These are phyloP conservation scores for Ptychadena robeensis DNA, from an alignment of 2,797 vertebrate species.

Conservation along the genomic window DNA sequence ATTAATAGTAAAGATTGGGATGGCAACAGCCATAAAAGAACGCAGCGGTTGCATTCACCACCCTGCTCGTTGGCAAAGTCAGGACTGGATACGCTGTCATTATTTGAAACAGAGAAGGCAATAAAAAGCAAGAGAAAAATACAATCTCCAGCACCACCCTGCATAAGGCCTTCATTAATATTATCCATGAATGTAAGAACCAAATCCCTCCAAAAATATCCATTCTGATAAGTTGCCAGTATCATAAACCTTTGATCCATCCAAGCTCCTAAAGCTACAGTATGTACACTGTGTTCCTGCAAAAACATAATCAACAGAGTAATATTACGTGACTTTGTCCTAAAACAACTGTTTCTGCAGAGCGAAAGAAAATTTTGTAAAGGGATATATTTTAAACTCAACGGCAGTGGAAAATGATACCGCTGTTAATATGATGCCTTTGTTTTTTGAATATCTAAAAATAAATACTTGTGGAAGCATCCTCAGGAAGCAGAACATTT, in stretches of 20 bases:
- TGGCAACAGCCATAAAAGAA: constrained; percentile 37
- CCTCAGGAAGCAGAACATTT: not conserved
- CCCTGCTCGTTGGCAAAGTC: constrained; percentile 27
- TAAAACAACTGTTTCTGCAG: constrained; percentile 37
- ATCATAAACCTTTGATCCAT: constrained; percentile 54
- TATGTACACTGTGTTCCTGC: constrained; percentile 41
- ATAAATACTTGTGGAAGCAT: constrained; percentile 1
- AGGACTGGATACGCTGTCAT: constrained; percentile 39
- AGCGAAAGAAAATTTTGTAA: constrained; percentile 15
- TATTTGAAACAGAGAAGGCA: constrained; percentile 50
- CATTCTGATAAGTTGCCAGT: constrained; percentile 51
- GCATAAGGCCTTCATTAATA: constrained; percentile 46
- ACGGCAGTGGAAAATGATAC: not conserved
- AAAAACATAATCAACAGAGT: constrained; percentile 40
- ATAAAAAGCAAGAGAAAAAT: constrained; percentile 45
- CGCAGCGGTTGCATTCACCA: constrained; percentile 45
- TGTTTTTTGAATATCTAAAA: constrained; percentile 3
- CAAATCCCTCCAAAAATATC: constrained; percentile 54
- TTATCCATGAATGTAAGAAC: constrained; percentile 45
- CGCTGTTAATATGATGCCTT: constrained; percentile 4
- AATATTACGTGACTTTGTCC: constrained; percentile 36
- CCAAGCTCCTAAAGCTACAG: constrained; percentile 41
- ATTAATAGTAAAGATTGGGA: constrained; percentile 14
- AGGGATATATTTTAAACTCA: constrained; percentile 7
- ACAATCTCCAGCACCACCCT: constrained; percentile 39